phyloP scores from a whole-genome alignment of 2,888 invertebrate genomes.

The Pollenia labialis region DNA sequence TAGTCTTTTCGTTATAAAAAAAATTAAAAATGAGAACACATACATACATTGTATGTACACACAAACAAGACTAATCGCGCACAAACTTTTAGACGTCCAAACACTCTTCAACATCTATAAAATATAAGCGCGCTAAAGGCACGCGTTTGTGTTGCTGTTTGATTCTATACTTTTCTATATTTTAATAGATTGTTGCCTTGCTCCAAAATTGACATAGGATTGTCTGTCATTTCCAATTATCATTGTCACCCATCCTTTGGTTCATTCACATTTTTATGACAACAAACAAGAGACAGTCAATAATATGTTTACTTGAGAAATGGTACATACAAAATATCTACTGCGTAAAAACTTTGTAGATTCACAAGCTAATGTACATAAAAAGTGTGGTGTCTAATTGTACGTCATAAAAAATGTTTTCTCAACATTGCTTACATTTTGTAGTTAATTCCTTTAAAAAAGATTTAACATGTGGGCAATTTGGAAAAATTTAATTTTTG shows the following conservation, averaged over 20 bases:
- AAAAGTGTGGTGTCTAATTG: constrained; percentile 29
- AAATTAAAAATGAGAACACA: constrained; percentile 57
- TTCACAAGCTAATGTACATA: constrained; percentile 24
- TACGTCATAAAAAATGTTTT: constrained; percentile 26
- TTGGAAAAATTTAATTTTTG: not conserved
- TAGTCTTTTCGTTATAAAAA: constrained; percentile 56
- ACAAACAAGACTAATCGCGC: constrained; percentile 62
- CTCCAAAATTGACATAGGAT: constrained; percentile 20
- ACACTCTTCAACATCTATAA: constrained; percentile 17
- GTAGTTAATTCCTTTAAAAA: not conserved
- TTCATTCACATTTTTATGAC: constrained; percentile 69
- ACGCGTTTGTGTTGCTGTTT: constrained; percentile 49
- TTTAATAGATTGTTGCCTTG: constrained; percentile 44
- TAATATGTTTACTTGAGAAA: constrained; percentile 58
- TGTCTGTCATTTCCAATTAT: constrained; percentile 29
- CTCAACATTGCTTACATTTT: no score
- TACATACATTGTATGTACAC: constrained; percentile 34
- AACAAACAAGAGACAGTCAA: constrained; percentile 25
- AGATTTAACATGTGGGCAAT: not conserved
- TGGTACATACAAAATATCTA: constrained; percentile 38
- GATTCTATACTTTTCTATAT: constrained; percentile 39
- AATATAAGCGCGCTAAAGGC: constrained; percentile 60
- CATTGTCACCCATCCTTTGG: constrained; percentile 49
- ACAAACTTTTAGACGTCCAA: constrained; percentile 52
- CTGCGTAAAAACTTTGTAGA: constrained; percentile 61